A percentile compares a stretch with the other conserved stretches of the same genome.
Evolutionary conservation across 2,888 invertebrate genomes (phyloP).

Genomic region (Clepsis dumicolana): DNA sequence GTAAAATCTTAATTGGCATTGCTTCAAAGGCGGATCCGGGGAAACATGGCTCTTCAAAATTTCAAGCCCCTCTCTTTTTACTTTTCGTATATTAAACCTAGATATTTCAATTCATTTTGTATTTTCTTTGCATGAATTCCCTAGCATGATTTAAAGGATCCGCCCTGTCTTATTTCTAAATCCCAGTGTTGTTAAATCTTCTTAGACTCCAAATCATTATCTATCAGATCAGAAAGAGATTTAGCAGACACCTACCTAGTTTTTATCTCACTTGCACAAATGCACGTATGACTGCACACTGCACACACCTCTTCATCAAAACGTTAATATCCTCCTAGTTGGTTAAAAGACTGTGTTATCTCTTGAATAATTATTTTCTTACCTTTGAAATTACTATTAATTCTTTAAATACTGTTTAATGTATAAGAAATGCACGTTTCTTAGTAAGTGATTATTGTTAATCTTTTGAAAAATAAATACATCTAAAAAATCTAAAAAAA

Average conservation of each 20-base stretch:
- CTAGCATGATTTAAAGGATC: constrained; percentile 3
- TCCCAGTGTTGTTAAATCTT: constrained; percentile 20
- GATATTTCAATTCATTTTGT: neutral
- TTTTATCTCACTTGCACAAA: constrained; percentile 20
- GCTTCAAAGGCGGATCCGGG: constrained; percentile 10
- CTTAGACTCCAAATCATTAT: neutral
- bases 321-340: constrained; percentile 18
- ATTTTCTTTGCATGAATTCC: neutral
- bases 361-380: neutral
- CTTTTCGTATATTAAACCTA: neutral
- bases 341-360: neutral
- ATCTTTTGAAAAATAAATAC: too few relatives aligned
- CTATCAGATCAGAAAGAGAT: neutral
- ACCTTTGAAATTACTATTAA: neutral
- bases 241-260: constrained; percentile 11
- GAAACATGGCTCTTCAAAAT: neutral
- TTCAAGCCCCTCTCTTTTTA: neutral
- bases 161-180: neutral
- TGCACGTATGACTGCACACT: constrained; percentile 25
- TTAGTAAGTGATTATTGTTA: too few relatives aligned
- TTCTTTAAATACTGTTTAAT: too few relatives aligned
- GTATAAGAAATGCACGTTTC: too few relatives aligned
- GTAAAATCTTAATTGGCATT: constrained; percentile 28
- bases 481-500: too few relatives aligned
- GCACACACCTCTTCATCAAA: constrained; percentile 18